phyloP scores from a whole-genome alignment of 2,113 vertebrate genomes.

The Tonatia bakeri region DNA sequence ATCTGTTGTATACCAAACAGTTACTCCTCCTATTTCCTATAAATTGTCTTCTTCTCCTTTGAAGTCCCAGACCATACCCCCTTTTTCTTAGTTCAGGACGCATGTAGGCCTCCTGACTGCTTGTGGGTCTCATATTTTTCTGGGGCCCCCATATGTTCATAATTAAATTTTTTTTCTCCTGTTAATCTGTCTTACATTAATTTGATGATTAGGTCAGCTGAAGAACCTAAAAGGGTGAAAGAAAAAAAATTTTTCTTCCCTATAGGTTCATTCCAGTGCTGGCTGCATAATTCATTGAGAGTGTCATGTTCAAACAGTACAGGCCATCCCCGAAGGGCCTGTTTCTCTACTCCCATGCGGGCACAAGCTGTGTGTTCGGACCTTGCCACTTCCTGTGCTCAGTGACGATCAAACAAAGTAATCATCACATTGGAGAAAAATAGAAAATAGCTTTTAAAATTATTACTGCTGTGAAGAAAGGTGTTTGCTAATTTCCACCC shows the following conservation, averaged over 20 bases:
- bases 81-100: neutral
- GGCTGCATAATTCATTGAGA: neutral
- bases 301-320: neutral
- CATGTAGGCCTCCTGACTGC: neutral
- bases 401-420: neutral
- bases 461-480: constrained; percentile 5
- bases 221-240: neutral
- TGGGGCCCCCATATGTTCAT: neutral
- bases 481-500: neutral
- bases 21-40: neutral
- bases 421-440: neutral
- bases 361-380: neutral
- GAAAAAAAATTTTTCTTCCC: too few relatives aligned
- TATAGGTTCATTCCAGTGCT: neutral
- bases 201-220: neutral
- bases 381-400: neutral
- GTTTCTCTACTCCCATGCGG: neutral
- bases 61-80: neutral
- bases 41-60: neutral
- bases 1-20: neutral
- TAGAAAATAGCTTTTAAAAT: neutral
- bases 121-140: too few relatives aligned
- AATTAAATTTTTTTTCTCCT: neutral
- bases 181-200: neutral
- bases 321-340: neutral